phyloP scores from a whole-genome alignment of 2,797 vertebrate species.

The Cynodonichthys magdalenae region DNA sequence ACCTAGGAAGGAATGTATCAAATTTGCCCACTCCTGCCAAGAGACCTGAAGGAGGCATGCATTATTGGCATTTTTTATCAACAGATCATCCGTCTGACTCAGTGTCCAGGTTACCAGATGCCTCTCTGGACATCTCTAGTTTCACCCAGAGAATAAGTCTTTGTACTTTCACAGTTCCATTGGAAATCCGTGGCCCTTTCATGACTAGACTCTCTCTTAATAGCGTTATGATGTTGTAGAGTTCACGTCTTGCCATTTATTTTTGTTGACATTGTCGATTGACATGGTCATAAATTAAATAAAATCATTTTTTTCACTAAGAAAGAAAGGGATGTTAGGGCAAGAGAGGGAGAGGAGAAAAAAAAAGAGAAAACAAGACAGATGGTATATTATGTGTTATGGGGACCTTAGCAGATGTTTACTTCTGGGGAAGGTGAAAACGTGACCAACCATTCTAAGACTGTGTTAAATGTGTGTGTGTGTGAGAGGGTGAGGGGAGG shows the following conservation, averaged over 20 bases:
- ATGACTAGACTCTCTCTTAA: constrained; percentile 45
- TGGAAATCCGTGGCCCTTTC: constrained; percentile 45
- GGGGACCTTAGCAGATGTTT: constrained; percentile 71
- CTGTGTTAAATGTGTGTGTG: constrained; percentile 35
- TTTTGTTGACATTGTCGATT: constrained; percentile 52
- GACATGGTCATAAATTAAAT: constrained; percentile 18
- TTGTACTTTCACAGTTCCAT: constrained; percentile 58
- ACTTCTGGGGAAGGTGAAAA: constrained; percentile 58
- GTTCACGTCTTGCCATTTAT: constrained; percentile 49
- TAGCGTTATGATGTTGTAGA: constrained; percentile 56
- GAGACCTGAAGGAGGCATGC: constrained; percentile 58
- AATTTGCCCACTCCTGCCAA: constrained; percentile 71
- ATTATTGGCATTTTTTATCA: constrained; percentile 78
- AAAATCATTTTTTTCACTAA: constrained; percentile 12
- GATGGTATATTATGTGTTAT: constrained; percentile 64
- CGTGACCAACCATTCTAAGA: constrained; percentile 56
- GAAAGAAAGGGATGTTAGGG: constrained; percentile 29
- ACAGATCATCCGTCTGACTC: constrained; percentile 54
- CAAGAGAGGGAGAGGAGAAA: constrained; percentile 3
- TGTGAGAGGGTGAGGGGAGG: constrained; percentile 39
- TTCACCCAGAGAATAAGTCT: constrained; percentile 69
- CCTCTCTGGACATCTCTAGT: constrained; percentile 67
- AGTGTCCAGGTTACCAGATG: constrained; percentile 72
- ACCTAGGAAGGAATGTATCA: constrained; percentile 59
- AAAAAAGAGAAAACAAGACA: constrained; percentile 33